Evolutionary conservation across 1,140 invertebrate genomes (phyloP).

Genomic region (Calephelis virginiensis): DNA sequence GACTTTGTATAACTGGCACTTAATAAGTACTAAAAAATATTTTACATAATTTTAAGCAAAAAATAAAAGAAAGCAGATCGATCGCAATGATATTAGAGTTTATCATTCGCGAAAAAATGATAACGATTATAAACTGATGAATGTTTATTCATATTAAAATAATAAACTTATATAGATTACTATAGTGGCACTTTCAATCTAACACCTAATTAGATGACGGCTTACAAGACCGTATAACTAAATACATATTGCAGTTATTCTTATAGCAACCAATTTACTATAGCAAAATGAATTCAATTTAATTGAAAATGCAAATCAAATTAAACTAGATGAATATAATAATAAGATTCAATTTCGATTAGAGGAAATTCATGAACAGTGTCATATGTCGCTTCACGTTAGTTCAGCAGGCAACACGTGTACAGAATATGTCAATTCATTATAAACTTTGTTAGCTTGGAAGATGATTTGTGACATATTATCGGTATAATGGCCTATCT

Average conservation of each 20-base stretch:
- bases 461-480: constrained; percentile 76
- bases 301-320: constrained; percentile 24
- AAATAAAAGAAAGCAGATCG: no score
- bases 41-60: no score
- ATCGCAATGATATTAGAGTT: no score
- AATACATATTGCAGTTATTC: constrained; percentile 34
- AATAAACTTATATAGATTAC: background rate
- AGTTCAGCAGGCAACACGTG: constrained; percentile 62
- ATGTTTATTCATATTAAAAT: background rate
- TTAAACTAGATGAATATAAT: constrained; percentile 28
- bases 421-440: constrained; percentile 75
- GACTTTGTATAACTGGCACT: no score
- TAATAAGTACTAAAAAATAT: no score
- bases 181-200: constrained; percentile 33
- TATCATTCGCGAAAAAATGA: no score
- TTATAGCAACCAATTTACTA: constrained; percentile 48
- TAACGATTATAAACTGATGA: no score
- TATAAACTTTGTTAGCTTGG: constrained; percentile 71
- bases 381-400: constrained; percentile 49
- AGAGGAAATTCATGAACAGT: constrained; percentile 29
- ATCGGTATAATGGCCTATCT: constrained; percentile 65
- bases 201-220: constrained; percentile 50
- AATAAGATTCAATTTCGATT: constrained; percentile 39
- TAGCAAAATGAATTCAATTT: constrained; percentile 30
- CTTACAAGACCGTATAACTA: constrained; percentile 35